Percentiles rank a stretch among this genome's conserved stretches.
Conservation (phyloP, 2,888 invertebrate species). For the Polymixis flavicincta region DNA sequence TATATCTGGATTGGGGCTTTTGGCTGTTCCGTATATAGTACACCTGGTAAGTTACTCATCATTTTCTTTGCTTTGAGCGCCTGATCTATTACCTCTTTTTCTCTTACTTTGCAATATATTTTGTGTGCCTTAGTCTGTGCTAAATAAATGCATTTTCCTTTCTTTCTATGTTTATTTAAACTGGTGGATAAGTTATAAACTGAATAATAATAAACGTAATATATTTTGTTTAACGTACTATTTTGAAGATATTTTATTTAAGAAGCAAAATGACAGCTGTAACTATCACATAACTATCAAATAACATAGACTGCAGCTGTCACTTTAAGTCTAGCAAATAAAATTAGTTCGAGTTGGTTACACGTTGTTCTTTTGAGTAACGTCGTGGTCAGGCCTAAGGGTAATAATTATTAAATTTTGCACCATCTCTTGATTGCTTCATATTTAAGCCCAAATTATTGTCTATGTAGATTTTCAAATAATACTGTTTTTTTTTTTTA, state of each 20-base stretch:
- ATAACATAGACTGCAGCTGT: too few species aligned
- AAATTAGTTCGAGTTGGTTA: not conserved
- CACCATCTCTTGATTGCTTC: not conserved
- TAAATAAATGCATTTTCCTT: too few species aligned
- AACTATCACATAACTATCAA: too few species aligned
- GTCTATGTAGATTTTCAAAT: not conserved
- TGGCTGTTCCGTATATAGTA: constrained; percentile 92
- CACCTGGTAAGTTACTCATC: constrained; percentile 85
- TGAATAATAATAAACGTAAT: not conserved
- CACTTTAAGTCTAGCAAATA: too few species aligned
- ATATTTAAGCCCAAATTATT: not conserved
- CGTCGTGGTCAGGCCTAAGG: not conserved
- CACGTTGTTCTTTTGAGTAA: not conserved
- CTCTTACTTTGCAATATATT: too few species aligned
- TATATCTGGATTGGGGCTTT: constrained; percentile 91
- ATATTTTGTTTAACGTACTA: not conserved
- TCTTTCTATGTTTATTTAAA: not conserved
- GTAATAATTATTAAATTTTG: not conserved
- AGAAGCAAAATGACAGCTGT: too few species aligned
- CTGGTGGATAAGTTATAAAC: not conserved
- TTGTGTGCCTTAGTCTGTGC: too few species aligned
- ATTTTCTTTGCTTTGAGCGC: not conserved
- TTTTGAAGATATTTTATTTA: not conserved
- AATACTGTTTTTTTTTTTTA: not conserved
- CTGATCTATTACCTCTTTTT: not conserved